These are phyloP conservation scores for Anolis apletophallus DNA, from an alignment of 2,797 vertebrate species.

Conservation along the genomic window DNA sequence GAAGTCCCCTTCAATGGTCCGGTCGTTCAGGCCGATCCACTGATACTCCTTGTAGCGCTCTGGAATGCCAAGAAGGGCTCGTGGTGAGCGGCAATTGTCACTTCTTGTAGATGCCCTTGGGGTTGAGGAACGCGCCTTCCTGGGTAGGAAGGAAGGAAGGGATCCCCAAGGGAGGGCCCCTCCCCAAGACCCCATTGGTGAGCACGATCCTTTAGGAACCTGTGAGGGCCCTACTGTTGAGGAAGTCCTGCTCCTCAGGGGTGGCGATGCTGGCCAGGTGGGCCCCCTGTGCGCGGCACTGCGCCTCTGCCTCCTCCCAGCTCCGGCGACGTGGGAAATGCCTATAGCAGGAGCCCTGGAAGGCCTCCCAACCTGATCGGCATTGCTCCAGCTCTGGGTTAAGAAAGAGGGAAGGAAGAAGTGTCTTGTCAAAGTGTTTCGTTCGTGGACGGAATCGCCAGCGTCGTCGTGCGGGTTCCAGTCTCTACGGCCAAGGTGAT, in stretches of 20 bases:
- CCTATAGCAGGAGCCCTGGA: constrained; percentile 91
- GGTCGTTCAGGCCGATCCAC: constrained; percentile 94
- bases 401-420: accelerated
- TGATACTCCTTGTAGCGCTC: constrained; percentile 92
- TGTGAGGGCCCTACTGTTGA: constrained; percentile 83
- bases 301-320: constrained; percentile 92
- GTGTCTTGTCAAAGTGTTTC: too few species aligned
- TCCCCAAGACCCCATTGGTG: neutral
- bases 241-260: constrained; percentile 91
- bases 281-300: constrained; percentile 86
- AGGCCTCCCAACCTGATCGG: constrained; percentile 89
- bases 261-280: constrained; percentile 91
- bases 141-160: too few species aligned
- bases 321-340: constrained; percentile 88
- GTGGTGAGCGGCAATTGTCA: neutral
- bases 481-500: too few species aligned
- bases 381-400: constrained; percentile 85
- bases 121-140: too few species aligned
- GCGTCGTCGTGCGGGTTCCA: too few species aligned
- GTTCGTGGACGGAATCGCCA: too few species aligned
- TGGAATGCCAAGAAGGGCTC: constrained; percentile 51
- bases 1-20: constrained; percentile 96
- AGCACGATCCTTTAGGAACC: neutral
- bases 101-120: too few species aligned
- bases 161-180: too few species aligned